phyloP scores from a whole-genome alignment of 2,113 vertebrate genomes.

The Psammodynastes pulverulentus region DNA sequence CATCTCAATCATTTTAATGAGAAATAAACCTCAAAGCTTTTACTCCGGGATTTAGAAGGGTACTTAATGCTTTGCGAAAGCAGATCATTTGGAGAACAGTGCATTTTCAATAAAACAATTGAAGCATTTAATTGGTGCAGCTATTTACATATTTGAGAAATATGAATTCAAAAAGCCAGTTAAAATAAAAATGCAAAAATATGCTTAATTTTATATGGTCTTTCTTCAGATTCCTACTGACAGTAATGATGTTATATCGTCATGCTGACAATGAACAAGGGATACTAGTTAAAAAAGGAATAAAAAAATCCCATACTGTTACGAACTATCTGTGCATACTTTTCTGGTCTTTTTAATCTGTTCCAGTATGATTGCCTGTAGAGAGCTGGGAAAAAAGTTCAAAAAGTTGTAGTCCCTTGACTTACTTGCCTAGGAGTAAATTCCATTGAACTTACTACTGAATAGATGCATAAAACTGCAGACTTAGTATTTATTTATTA shows the following conservation, averaged over 20 bases:
- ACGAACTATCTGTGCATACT: not conserved
- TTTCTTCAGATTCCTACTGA: not conserved
- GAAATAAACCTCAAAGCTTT: conserved; percentile 36
- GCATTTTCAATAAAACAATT: conserved; percentile 43
- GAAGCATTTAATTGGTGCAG: conserved; percentile 54
- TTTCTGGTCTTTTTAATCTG: not conserved
- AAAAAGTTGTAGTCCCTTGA: not conserved
- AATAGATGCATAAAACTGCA: not conserved
- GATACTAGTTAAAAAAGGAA: not conserved
- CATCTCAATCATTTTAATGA: conserved; percentile 45
- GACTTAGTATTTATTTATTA: not conserved
- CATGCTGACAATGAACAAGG: not conserved
- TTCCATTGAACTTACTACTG: not conserved
- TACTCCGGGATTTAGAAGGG: conserved; percentile 13
- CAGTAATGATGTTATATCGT: conserved; percentile 1
- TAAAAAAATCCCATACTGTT: not conserved
- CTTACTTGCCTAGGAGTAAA: not conserved
- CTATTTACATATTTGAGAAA: conserved; percentile 49
- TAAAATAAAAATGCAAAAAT: not conserved
- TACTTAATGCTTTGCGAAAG: conserved; percentile 23
- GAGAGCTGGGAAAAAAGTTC: conserved; percentile 14
- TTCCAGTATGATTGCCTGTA: not conserved
- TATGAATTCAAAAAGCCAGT: conserved; percentile 12
- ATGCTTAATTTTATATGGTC: conserved; percentile 7
- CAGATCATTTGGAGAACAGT: conserved; percentile 34